Percentiles rank a stretch among this genome's conserved stretches.
These are phyloP conservation scores for Willisornis vidua DNA, from an alignment of 2,113 vertebrate genomes.

Conservation along the genomic window DNA sequence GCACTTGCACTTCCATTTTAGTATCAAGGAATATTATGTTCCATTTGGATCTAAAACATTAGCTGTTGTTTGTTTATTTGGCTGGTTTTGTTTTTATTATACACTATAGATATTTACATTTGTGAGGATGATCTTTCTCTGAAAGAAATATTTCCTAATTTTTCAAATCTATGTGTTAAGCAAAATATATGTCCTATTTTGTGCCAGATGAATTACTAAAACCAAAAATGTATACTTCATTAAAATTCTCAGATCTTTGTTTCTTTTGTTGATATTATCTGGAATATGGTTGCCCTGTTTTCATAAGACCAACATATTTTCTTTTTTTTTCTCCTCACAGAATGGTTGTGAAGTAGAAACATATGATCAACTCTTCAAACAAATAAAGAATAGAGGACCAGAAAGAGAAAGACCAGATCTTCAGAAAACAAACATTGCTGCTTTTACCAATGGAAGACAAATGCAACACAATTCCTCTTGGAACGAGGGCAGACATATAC, in stretches of 20 bases:
- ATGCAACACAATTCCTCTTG: fast-evolving
- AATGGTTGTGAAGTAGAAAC: background rate
- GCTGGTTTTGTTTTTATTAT: background rate
- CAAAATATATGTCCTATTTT: background rate
- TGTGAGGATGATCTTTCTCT: background rate
- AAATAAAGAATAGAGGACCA: background rate
- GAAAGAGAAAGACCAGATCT: background rate
- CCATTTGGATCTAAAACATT: background rate
- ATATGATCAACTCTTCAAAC: background rate
- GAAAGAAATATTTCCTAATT: background rate
- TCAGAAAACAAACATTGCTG: background rate
- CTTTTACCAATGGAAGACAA: background rate
- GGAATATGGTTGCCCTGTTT: background rate
- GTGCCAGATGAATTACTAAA: background rate
- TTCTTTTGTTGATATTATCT: background rate
- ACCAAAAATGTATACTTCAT: background rate
- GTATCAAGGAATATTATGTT: background rate
- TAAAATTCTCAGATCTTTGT: background rate
- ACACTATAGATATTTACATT: background rate
- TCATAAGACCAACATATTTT: background rate
- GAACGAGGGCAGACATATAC: background rate
- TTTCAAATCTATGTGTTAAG: background rate
- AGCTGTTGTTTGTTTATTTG: background rate
- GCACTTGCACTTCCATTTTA: background rate
- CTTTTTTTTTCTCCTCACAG: background rate